A percentile compares a stretch with the other conserved stretches of the same genome.
Evolutionary conservation across 2,113 vertebrate species (phyloP).

Genomic region (Paracanthobrama guichenoti): DNA sequence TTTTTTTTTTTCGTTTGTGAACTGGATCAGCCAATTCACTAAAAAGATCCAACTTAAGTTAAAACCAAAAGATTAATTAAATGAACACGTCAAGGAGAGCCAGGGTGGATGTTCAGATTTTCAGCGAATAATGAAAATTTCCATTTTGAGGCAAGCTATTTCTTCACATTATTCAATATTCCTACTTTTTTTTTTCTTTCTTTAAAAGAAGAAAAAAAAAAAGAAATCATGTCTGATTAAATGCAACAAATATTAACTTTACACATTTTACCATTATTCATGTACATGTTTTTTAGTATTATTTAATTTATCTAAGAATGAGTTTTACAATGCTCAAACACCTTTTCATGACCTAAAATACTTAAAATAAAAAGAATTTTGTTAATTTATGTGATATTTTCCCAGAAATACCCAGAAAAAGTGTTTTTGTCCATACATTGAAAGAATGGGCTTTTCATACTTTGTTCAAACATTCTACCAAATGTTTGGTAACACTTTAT

Average conservation of each 20-base stretch:
- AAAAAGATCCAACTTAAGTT: background rate
- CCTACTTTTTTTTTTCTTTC: background rate
- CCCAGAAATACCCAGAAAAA: background rate
- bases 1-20: background rate
- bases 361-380: background rate
- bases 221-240: background rate
- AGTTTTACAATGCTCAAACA: too few species aligned
- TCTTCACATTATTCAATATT: background rate
- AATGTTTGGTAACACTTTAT: background rate
- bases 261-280: too few species aligned
- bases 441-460: background rate
- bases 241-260: background rate
- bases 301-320: too few species aligned
- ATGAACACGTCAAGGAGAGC: background rate
- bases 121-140: background rate
- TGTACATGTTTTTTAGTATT: too few species aligned
- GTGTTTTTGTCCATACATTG: background rate
- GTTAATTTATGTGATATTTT: background rate
- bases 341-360: too few species aligned
- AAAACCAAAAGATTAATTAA: background rate
- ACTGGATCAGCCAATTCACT: background rate
- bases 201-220: too few species aligned
- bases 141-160: background rate
- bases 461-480: background rate
- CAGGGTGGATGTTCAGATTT: background rate